phyloP scores from a whole-genome alignment of 2,113 vertebrate species.

The Pollimyrus isidori region DNA sequence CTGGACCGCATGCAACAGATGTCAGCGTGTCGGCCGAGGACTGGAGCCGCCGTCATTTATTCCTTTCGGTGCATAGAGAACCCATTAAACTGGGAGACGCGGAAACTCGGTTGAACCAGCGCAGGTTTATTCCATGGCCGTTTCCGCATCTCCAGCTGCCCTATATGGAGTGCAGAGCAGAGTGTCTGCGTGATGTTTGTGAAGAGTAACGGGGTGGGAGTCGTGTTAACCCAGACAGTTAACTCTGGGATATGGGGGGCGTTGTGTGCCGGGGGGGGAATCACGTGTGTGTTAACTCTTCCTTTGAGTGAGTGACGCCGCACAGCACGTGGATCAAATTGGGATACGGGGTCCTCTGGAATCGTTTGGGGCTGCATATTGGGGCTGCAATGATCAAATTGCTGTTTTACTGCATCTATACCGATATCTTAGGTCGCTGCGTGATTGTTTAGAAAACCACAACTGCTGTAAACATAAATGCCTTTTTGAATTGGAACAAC shows the following conservation, averaged over 20 bases:
- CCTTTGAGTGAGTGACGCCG: not conserved
- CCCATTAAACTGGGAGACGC: not conserved
- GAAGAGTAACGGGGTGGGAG: not conserved
- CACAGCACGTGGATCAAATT: not conserved
- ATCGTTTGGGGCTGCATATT: not conserved
- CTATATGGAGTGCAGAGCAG: not conserved
- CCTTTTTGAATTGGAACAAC: not conserved
- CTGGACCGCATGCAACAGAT: not conserved
- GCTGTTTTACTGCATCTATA: not conserved
- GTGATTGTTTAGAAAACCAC: not conserved
- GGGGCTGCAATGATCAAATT: not conserved
- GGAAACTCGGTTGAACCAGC: not conserved
- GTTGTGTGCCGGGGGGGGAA: not conserved
- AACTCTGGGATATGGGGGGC: not conserved
- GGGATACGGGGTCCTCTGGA: not conserved
- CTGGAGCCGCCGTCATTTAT: not conserved
- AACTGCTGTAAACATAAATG: not conserved
- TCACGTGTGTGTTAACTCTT: not conserved
- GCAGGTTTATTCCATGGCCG: not conserved
- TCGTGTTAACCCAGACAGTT: not conserved
- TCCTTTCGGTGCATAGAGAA: not conserved
- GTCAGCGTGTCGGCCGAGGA: not conserved
- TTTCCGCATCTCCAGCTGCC: not conserved
- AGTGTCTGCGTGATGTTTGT: not conserved
- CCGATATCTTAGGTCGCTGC: not conserved